Evolutionary conservation across 1,140 invertebrate species (phyloP), one percentile per base, ranked within the genome.

Genomic region (Caenorhabditis inopinata): DNA sequence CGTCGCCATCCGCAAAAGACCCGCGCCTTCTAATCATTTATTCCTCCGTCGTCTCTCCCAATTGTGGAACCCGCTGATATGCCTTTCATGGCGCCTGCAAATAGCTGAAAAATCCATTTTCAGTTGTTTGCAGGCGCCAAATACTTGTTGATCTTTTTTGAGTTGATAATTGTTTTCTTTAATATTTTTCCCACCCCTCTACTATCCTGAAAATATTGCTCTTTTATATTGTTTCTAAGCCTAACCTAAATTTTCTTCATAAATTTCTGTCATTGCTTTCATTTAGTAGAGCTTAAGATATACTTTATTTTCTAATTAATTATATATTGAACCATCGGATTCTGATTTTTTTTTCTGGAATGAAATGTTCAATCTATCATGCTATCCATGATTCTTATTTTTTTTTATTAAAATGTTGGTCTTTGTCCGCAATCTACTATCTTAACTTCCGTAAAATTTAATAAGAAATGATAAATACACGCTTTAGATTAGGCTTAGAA

Each of bases 21-120:
- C 18, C 58, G 58, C 2, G 58, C 58, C n/a, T 68, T 68, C 58
- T 68, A 68, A 68, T 11, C 38, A 32, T 47, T 47, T 45, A 47
- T 75, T 75, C 0, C 16, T 75, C 42, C 25, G 32, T 68, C 58
- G 58, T 68, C 58, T 68, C 58, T 21, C 32, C 58, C 32, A 1
- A 21, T 21, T 7, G 32, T 38, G 32, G 32, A 38, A 68, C 58
- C 58, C 58, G 32, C 29, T 68, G 38, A 42, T 21, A 68, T 21
- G 58, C 58, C 58, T 68, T 68, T 68, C 58, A 68, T 68, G 58
- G 58, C 58, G 58, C 58, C 58, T 68, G 58, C 58, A 68, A 42
- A 38, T 38, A 14, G 1, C 18, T 12, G 18, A 21, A 1, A 32
- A 32, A 38, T 7, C 38, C 14, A 7, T 42, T 42, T 42, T 5